Percentiles rank a stretch among this genome's conserved stretches.
phyloP scores from a whole-genome alignment of 2,888 invertebrate species.

The Latheticus oryzae region DNA sequence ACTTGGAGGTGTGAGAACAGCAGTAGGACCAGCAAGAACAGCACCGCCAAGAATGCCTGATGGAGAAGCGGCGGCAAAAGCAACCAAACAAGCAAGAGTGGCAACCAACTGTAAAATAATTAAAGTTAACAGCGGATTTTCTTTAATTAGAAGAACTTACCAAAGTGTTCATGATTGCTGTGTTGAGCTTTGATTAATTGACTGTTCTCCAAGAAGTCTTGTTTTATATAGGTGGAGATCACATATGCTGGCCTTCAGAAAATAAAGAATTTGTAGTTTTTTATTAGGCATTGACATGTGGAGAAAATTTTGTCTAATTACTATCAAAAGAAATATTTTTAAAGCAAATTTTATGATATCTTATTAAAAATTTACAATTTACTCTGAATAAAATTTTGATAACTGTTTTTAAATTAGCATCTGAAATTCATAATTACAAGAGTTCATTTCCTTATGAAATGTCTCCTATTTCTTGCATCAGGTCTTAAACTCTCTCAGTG shows the following conservation, averaged over 20 bases:
- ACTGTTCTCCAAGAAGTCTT: constrained; percentile 11
- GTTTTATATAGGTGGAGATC: constrained; percentile 18
- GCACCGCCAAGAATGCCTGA: constrained; percentile 18
- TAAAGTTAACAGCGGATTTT: neutral
- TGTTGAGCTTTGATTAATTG: constrained; percentile 15
- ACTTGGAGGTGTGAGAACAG: constrained; percentile 39
- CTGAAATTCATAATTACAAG: too few relatives aligned
- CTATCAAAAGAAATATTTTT: too few relatives aligned
- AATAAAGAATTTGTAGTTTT: too few relatives aligned
- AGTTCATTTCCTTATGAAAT: constrained; percentile 34
- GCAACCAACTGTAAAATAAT: constrained; percentile 27
- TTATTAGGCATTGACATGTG: too few relatives aligned
- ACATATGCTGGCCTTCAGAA: constrained; percentile 15
- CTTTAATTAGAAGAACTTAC: constrained; percentile 8
- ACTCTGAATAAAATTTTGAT: too few relatives aligned
- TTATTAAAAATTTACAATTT: too few relatives aligned
- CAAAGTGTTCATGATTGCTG: constrained; percentile 31
- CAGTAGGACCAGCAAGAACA: constrained; percentile 1
- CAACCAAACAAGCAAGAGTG: constrained; percentile 14
- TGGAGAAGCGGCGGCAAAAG: constrained; percentile 18
- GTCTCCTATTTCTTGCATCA: constrained; percentile 21
- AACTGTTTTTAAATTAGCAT: neutral
- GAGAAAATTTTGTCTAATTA: too few relatives aligned
- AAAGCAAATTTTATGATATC: too few relatives aligned
- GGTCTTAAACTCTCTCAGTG: constrained; percentile 3